Evolutionary conservation across 2,888 invertebrate genomes (phyloP), one percentile per base, ranked within the genome.

Genomic region (Diaphora mendica): DNA sequence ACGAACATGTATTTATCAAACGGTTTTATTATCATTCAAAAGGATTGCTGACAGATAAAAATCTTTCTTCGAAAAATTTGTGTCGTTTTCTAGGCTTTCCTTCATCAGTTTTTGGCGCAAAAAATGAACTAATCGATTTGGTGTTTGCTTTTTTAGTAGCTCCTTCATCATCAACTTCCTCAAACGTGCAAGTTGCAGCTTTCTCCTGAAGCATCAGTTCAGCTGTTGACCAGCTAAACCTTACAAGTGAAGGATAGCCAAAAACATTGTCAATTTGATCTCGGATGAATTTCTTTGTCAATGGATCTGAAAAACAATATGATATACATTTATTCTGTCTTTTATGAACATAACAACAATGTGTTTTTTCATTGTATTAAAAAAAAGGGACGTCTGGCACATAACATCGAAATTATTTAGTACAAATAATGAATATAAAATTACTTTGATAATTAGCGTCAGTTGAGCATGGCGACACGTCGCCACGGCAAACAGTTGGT

Each of bases 181-280:
- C 98, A 96, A 98, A 97, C 73, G 97, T 97, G 68, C 97, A 97
- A 17, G 95, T 91, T 30, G 97, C 96, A 0, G 98, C 98, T 70
- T 97, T 96, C 9, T 97, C 97, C 79, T 98, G 96, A 23, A 99
- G 91, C 82, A 98, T 97, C 67, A 97, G 97, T 77, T 97, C 97
- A 0, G 99, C 98, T 0, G 99, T 99, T 0, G 99, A 99, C 99
- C 99, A 99, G 91, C 99, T 99, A 91, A 99, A 99, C 77, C 99
- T 96, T 0, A 99, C 99, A 30, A 99, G 95, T 71, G 97, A 97
- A 0, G 99, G 98, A 92, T 98, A 99, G 0, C 99, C 99, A 95
- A 99, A 99, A 0, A 99, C 97, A 39, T 97, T 96, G 93, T 99
- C 99, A 75, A 98, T 96, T 88, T 97, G 97, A 17, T 97, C 96